Evolutionary conservation across 1,140 invertebrate species (phyloP).

Genomic region (Adoxophyes honmai): DNA sequence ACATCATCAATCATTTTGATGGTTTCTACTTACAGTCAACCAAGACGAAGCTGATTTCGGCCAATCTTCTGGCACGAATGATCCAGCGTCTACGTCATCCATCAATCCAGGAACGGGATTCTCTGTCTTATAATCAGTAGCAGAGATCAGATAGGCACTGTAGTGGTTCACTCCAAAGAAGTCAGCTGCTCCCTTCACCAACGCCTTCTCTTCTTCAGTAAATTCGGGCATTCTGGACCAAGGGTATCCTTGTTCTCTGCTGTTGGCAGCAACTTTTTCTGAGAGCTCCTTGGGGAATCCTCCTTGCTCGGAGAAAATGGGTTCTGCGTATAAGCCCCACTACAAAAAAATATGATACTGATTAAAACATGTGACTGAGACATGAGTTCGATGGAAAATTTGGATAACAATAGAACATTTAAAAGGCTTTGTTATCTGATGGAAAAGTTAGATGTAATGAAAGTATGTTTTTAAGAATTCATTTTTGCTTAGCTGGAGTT

Average conservation of each 20-base stretch:
- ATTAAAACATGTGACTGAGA: too few relatives aligned
- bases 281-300: conserved; percentile 78
- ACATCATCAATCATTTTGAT: too few relatives aligned
- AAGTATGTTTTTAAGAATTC: too few relatives aligned
- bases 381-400: too few relatives aligned
- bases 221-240: conserved; percentile 71
- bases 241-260: conserved; percentile 52
- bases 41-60: not conserved
- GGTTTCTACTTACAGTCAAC: conserved; percentile 13
- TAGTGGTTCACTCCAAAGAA: conserved; percentile 79
- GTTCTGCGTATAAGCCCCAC: conserved; percentile 25
- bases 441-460: too few relatives aligned
- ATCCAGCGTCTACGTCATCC: not conserved
- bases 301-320: conserved; percentile 43
- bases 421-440: too few relatives aligned
- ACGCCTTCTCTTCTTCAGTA: conserved; percentile 49
- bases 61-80: not conserved
- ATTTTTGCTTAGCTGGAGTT: too few relatives aligned
- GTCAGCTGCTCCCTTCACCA: conserved; percentile 76
- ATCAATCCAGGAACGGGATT: not conserved
- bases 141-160: conserved; percentile 34
- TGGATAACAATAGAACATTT: too few relatives aligned
- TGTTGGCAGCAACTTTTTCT: conserved; percentile 62
- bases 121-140: not conserved
- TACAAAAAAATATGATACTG: conserved; percentile 16